Evolutionary conservation across 1,140 invertebrate species (phyloP), one percentile per base, ranked within the genome.

Genomic region (Melitaea cinxia): DNA sequence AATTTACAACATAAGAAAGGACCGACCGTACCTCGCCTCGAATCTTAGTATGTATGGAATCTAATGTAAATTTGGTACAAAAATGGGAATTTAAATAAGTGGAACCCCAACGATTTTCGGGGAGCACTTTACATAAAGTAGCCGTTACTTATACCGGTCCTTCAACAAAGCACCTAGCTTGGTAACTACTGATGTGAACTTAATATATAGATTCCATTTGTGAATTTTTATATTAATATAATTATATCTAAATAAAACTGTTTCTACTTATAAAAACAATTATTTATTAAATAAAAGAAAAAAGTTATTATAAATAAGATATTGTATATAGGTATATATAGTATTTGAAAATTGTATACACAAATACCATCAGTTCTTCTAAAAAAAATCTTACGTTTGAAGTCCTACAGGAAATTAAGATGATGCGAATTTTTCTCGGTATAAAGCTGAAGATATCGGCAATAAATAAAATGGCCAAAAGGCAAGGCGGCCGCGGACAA

Each of bases 41-140:
- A n/a, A 83, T 88, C 83, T 88, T 78, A 76, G 74, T 73, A 75
- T 78, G 69, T 73, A 70, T 77, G 76, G 76, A 85, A 78, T 84
- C 69, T 83, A 83, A 90, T 90, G 88, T 88, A 88, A 90, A 88
- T 90, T 87, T 83, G 67, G 67, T 84, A 86, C 78, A 87, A 83
- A 89, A 90, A 90, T 77, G 76, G 77, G 83, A 86, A 88, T 90
- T 89, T 89, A 88, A 90, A 89, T 89, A 85, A 88, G 81, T 88
- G 77, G 63, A 81, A 73, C 69, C 77, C 72, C 62, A 68, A 72
- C 66, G 72, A 73, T 47, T 52, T 50, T 45, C 14, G 39, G 70
- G 56, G 74, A 70, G 75, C 78, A 77, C 81, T 83, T 78, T 65
- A 76, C 81, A 86, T 88, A 83, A 83, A 80, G 66, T 68, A 62